These are phyloP conservation scores for Acronicta aceris DNA, from an alignment of 2,888 invertebrate genomes.

Conservation along the genomic window DNA sequence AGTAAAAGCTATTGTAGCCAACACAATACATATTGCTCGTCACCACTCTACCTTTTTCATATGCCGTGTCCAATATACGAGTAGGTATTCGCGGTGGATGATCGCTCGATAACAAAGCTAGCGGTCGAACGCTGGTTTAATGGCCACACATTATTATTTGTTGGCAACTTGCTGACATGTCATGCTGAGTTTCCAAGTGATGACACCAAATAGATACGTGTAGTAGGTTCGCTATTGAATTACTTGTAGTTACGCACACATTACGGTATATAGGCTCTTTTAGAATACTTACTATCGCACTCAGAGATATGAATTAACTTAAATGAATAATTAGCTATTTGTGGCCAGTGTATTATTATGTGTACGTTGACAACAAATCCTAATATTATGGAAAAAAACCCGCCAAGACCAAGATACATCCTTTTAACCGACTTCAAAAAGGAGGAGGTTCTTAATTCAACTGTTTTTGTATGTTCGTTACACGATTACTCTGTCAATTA, in stretches of 20 bases:
- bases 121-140: constrained; percentile 29
- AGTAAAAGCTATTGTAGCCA: constrained; percentile 9
- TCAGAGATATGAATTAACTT: no score
- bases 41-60: constrained; percentile 21
- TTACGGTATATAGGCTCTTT: no score
- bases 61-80: constrained; percentile 4
- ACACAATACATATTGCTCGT: constrained; percentile 22
- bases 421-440: no score
- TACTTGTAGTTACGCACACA: not conserved
- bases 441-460: no score
- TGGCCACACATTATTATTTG: constrained; percentile 18
- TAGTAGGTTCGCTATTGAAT: constrained; percentile 3
- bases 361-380: no score
- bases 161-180: constrained; percentile 14
- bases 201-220: constrained; percentile 12
- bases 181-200: constrained; percentile 16
- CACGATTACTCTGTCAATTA: no score
- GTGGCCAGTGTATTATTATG: no score
- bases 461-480: no score
- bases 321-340: no score
- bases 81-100: constrained; percentile 14
- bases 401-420: no score
- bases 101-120: constrained; percentile 44
- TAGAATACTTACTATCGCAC: no score
- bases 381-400: no score